A percentile compares a stretch with the other conserved stretches of the same genome.
These are phyloP conservation scores for Ochotona princeps DNA, from an alignment of 2,113 vertebrate genomes.

Conservation along the genomic window DNA sequence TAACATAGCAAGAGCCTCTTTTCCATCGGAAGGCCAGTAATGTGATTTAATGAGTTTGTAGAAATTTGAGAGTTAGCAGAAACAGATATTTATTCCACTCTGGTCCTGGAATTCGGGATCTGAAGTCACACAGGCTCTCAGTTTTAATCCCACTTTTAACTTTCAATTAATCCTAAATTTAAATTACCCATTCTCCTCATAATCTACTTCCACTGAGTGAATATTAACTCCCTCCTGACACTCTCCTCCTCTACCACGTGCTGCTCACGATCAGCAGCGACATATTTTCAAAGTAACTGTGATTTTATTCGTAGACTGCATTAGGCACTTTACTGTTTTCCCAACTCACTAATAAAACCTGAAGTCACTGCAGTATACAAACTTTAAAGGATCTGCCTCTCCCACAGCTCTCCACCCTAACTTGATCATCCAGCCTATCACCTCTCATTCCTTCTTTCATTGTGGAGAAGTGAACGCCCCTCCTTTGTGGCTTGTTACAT, in stretches of 20 bases:
- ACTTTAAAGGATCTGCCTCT: background rate
- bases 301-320: background rate
- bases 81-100: background rate
- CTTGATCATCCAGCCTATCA: background rate
- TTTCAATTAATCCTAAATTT: background rate
- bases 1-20: background rate
- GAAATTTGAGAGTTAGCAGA: background rate
- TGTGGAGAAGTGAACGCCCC: rapidly evolving
- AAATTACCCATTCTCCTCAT: background rate
- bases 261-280: background rate
- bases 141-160: background rate
- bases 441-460: background rate
- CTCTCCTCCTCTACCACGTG: background rate
- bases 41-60: background rate
- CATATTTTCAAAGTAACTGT: background rate
- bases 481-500: background rate
- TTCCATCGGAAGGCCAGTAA: background rate
- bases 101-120: background rate
- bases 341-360: background rate
- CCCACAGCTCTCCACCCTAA: rapidly evolving
- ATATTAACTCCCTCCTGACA: background rate
- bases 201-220: background rate
- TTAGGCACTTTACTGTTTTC: background rate
- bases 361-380: background rate
- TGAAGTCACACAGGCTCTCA: background rate